Evolutionary conservation across 37 sponge, comb jelly and placozoan genomes (phyloP), one percentile per base, ranked within the genome.

Genomic region (Spongilla lacustris): DNA sequence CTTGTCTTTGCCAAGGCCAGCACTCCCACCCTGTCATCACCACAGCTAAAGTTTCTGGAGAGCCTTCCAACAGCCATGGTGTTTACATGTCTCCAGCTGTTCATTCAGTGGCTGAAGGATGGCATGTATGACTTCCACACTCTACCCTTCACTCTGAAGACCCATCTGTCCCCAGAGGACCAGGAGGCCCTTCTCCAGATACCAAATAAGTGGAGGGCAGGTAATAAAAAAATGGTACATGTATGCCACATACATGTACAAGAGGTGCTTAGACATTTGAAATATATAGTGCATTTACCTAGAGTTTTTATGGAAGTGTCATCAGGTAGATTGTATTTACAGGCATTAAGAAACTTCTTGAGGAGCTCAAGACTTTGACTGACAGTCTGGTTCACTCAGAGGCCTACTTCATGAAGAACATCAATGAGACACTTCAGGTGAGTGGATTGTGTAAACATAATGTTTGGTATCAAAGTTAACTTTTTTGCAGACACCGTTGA

Each of bases 121-220:
- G 75, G 89, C 31, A 30, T 83, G 66, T 91, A 85, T 49, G 87
- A 91, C 34, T 91, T 87, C 77, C 27, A 26, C 41, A 27, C 24
- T 21, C 72, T 91, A 0, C 92, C 92, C 19, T 38, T 82, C n/a
- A 66, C 92, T 75, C 41, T 91, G n/a, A 87, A 87, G 71, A 77
- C 36, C 17, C 92, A 90, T 46, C 75, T 91, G 25, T 12, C 68
- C 0, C 21, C 22, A 23, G 79, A 32, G 36, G 83, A 79, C 21
- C 19, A 6, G 0, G 30, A 26, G 28, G 22, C 78, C 8, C 11
- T 90, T 17, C 46, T 81, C 31, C 30, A 32, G n/a, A 50, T 79
- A 30, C 71, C 33, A 12, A 58, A 48, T 36, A 69, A 25, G 6
- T 69, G 71, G 71, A 69, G 2, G 84, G 81, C 2, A 81, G 36